Percentiles rank a stretch among this genome's conserved stretches.
phyloP scores from a whole-genome alignment of 2,888 invertebrate species.

The Cephonodes hylas region DNA sequence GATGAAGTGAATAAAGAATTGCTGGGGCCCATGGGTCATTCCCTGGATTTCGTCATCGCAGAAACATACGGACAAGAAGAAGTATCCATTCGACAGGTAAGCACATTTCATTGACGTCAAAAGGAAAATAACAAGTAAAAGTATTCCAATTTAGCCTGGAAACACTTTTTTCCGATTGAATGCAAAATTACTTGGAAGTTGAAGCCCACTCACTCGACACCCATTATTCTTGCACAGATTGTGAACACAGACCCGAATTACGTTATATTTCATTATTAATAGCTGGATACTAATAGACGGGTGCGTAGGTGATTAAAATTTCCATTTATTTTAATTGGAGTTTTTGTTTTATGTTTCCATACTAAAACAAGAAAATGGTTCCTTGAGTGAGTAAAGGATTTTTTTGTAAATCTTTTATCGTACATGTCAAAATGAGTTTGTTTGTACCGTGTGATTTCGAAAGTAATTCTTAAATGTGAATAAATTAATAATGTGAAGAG shows the following conservation, averaged over 20 bases:
- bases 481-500: no score
- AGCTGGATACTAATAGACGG: not conserved
- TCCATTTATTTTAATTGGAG: not conserved
- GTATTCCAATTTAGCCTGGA: conserved; percentile 29
- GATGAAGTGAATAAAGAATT: conserved; percentile 88
- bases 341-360: no score
- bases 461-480: no score
- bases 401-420: no score
- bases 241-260: conserved; percentile 45
- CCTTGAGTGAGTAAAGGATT: no score
- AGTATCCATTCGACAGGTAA: conserved; percentile 87
- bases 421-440: not conserved
- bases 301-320: not conserved
- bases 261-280: conserved; percentile 27
- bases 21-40: conserved; percentile 84
- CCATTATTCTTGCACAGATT: conserved; percentile 59
- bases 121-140: conserved; percentile 20
- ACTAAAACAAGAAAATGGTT: no score
- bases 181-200: conserved; percentile 50
- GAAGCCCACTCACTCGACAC: conserved; percentile 42
- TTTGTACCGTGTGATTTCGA: not conserved
- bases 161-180: conserved; percentile 48
- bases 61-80: conserved; percentile 96
- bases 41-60: conserved; percentile 89
- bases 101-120: conserved; percentile 19